A percentile compares a stretch with the other conserved stretches of the same genome.
These are phyloP conservation scores for Sceloporus tristichus DNA, from an alignment of 2,113 vertebrate genomes.

Conservation along the genomic window DNA sequence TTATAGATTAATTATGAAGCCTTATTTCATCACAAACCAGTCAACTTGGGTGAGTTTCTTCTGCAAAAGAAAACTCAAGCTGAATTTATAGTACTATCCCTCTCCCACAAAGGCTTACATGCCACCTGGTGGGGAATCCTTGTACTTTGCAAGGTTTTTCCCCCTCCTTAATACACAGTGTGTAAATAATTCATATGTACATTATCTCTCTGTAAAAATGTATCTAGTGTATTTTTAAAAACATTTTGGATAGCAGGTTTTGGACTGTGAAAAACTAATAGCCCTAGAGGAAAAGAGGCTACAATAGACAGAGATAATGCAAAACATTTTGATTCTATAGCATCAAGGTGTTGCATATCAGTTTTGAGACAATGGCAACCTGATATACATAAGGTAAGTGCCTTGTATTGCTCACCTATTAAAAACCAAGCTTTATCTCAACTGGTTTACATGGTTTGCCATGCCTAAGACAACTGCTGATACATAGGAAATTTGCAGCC, in stretches of 20 bases:
- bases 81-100: background rate
- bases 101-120: conserved; percentile 22
- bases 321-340: conserved; percentile 3
- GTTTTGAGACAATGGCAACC: background rate
- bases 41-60: background rate
- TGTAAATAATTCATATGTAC: conserved; percentile 20
- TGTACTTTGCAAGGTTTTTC: background rate
- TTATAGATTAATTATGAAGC: conserved; percentile 5
- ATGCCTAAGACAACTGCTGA: background rate
- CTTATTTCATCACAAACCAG: conserved; percentile 3
- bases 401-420: background rate
- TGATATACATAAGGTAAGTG: background rate
- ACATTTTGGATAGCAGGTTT: background rate
- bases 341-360: background rate
- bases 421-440: background rate
- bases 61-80: background rate
- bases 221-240: background rate
- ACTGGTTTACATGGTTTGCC: background rate
- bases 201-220: background rate
- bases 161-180: background rate
- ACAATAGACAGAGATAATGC: background rate
- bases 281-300: background rate
- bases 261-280: background rate
- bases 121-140: conserved; percentile 37
- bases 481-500: background rate